phyloP scores from a whole-genome alignment of 1,140 invertebrate genomes.

The Trigoniulus corallinus region DNA sequence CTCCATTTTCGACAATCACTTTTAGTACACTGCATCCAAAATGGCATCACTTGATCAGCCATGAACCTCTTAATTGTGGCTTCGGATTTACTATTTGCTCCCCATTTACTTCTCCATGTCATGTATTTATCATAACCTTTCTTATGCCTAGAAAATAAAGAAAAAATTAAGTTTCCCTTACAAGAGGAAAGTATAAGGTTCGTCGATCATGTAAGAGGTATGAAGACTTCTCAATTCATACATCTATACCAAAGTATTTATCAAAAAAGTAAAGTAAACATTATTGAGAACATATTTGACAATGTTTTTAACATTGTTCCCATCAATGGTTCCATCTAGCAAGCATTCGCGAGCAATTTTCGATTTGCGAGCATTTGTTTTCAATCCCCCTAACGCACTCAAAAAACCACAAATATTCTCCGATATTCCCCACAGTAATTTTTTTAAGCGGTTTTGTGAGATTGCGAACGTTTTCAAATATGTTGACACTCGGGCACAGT shows the following conservation, averaged over 20 bases:
- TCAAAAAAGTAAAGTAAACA: not conserved
- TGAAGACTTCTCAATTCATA: too few species aligned
- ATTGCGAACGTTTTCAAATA: not conserved
- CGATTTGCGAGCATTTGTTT: too few species aligned
- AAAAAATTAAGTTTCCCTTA: not conserved
- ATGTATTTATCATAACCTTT: constrained; percentile 21
- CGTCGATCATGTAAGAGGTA: too few species aligned
- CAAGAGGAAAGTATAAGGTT: not conserved
- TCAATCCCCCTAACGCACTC: too few species aligned
- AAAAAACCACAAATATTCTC: too few species aligned
- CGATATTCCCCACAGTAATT: too few species aligned
- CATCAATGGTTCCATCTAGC: too few species aligned
- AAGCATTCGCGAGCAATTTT: too few species aligned
- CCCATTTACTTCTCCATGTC: constrained; percentile 26
- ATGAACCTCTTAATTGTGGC: constrained; percentile 17
- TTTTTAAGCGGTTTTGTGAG: not conserved
- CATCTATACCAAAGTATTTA: too few species aligned
- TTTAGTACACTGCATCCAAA: constrained; percentile 24
- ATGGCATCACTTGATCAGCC: constrained; percentile 24
- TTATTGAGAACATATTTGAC: too few species aligned
- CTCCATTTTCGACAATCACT: constrained; percentile 24
- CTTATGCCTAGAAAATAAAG: constrained; percentile 18
- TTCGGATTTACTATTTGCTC: constrained; percentile 19
- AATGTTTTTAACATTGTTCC: too few species aligned
- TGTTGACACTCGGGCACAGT: not conserved